These are phyloP conservation scores for Sphinx pinastri DNA, from an alignment of 2,888 invertebrate genomes.

Conservation along the genomic window DNA sequence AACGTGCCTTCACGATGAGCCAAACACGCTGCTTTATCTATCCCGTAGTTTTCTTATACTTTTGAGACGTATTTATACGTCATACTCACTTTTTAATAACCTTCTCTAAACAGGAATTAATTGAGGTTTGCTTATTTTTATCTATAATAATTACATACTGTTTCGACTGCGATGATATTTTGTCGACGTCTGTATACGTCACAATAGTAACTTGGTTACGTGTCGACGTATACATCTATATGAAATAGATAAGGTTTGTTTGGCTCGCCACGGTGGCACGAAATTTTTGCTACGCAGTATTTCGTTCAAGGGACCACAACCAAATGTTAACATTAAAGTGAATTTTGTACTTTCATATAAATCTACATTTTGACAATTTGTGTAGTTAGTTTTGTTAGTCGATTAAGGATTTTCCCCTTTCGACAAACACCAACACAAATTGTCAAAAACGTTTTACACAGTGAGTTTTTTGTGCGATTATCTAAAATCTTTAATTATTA, in stretches of 20 bases:
- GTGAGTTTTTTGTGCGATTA: background rate
- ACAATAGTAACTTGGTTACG: too few relatives aligned
- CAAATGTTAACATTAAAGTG: slow-evolving; percentile 29
- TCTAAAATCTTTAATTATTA: background rate
- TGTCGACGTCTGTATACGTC: too few relatives aligned
- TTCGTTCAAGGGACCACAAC: slow-evolving; percentile 50
- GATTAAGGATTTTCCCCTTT: slow-evolving; percentile 1
- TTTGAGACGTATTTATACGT: too few relatives aligned
- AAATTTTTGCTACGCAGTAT: slow-evolving; percentile 48
- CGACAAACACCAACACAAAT: slow-evolving; percentile 2
- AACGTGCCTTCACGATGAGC: background rate
- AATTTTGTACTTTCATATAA: slow-evolving; percentile 36
- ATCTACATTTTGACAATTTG: slow-evolving; percentile 5
- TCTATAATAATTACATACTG: too few relatives aligned
- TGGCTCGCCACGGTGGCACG: slow-evolving; percentile 24
- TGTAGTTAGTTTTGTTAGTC: background rate
- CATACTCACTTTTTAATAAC: too few relatives aligned
- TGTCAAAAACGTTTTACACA: background rate
- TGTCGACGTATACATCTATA: too few relatives aligned
- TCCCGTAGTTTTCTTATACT: too few relatives aligned
- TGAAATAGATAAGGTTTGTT: background rate
- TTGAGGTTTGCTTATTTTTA: too few relatives aligned
- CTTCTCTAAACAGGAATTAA: background rate
- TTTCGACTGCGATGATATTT: too few relatives aligned
- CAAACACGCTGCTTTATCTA: background rate